Conservation (phyloP, 2,113 vertebrate genomes). For the Rhadina sibilatrix region DNA sequence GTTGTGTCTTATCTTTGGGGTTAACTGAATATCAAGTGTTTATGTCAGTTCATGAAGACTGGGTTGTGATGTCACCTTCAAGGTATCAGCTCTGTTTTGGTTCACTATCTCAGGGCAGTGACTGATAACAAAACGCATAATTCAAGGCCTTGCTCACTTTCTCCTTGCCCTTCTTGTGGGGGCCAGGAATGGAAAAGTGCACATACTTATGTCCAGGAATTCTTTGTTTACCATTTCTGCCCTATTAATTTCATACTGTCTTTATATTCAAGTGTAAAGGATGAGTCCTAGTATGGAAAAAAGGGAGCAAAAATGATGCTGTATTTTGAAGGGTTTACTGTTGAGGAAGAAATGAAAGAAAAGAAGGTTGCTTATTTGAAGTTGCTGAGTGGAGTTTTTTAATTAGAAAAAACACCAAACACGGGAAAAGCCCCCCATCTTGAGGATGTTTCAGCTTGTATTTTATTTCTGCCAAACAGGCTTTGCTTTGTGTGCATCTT, state of each 20-base stretch:
- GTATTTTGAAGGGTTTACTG: not conserved
- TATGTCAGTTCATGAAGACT: conserved; percentile 73
- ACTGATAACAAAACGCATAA: conserved; percentile 67
- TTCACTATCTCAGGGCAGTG: conserved; percentile 57
- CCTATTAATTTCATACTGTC: not conserved
- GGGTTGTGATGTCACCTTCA: conserved; percentile 75
- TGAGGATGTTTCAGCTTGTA: not conserved
- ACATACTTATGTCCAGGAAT: conserved; percentile 62
- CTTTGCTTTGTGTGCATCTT: not conserved
- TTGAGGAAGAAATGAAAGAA: not conserved
- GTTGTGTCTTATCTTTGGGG: conserved; percentile 67
- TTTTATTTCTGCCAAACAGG: not conserved
- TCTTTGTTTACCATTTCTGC: conserved; percentile 33
- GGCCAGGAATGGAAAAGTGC: conserved; percentile 56
- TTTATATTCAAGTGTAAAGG: not conserved
- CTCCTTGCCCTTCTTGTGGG: conserved; percentile 5
- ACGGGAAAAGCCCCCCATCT: not conserved
- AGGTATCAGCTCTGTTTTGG: conserved; percentile 66
- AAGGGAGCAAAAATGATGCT: not conserved
- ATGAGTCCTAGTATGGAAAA: not conserved
- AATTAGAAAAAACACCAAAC: not conserved
- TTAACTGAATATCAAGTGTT: conserved; percentile 76
- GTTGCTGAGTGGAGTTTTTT: not conserved
- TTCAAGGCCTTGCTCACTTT: conserved; percentile 66
- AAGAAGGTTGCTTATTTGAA: not conserved